phyloP scores from a whole-genome alignment of 1,140 invertebrate species.

The Sycophaga agraensis region DNA sequence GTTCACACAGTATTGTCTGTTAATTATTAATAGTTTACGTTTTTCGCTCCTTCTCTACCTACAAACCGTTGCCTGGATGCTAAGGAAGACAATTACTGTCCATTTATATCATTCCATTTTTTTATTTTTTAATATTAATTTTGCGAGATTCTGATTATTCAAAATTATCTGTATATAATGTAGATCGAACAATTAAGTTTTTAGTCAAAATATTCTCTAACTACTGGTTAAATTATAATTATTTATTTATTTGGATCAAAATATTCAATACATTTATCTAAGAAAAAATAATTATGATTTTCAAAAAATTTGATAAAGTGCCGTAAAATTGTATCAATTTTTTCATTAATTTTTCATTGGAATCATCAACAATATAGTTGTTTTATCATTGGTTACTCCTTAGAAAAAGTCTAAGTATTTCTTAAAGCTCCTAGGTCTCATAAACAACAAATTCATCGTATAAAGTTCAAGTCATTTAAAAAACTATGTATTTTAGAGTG shows the following conservation, averaged over 20 bases:
- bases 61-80: slow-evolving; percentile 52
- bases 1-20: slow-evolving; percentile 56
- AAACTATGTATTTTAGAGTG: slow-evolving; percentile 43
- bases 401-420: slow-evolving; percentile 43
- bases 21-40: slow-evolving; percentile 45
- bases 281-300: no score
- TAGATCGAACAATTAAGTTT: no score
- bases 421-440: slow-evolving; percentile 43
- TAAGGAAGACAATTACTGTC: slow-evolving; percentile 50
- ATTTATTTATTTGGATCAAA: no score
- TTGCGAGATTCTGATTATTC: slow-evolving; percentile 22
- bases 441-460: slow-evolving; percentile 41
- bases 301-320: no score
- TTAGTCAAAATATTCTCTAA: no score
- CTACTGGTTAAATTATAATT: no score
- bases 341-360: not conserved
- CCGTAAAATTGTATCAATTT: no score
- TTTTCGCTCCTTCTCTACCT: slow-evolving; percentile 18
- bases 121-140: slow-evolving; percentile 2
- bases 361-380: slow-evolving; percentile 44
- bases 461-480: slow-evolving; percentile 44
- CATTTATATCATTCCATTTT: not conserved
- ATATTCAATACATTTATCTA: no score
- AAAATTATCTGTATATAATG: no score
- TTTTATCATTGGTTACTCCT: slow-evolving; percentile 36